These are phyloP conservation scores for Microtus pennsylvanicus DNA, from an alignment of 2,113 vertebrate genomes.

Conservation along the genomic window DNA sequence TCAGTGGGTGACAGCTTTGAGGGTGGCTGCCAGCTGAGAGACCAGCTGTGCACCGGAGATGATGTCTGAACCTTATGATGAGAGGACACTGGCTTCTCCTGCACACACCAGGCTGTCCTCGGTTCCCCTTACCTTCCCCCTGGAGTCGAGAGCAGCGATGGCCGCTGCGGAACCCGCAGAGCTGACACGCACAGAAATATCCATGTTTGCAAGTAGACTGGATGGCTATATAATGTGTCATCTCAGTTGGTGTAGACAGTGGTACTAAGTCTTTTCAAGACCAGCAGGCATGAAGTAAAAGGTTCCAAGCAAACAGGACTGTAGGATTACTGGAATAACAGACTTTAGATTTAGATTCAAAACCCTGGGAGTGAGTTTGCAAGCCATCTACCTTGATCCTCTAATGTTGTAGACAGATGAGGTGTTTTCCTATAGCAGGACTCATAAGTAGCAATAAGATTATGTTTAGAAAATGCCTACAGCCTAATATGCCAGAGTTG, in stretches of 20 bases:
- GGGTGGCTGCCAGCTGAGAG: constrained; percentile 74
- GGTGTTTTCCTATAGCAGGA: neutral
- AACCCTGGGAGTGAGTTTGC: neutral
- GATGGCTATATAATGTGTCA: fast-evolving
- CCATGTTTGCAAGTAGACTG: neutral
- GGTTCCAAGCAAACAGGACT: neutral
- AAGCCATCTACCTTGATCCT: neutral
- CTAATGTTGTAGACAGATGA: neutral
- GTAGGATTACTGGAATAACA: neutral
- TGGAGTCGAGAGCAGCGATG: neutral
- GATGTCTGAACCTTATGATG: constrained; percentile 61
- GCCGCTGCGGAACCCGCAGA: neutral
- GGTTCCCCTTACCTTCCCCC: constrained; percentile 38
- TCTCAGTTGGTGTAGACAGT: neutral
- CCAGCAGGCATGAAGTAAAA: neutral
- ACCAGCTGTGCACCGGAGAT: constrained; percentile 72
- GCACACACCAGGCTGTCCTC: constrained; percentile 62
- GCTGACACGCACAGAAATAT: neutral
- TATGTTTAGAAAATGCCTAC: neutral
- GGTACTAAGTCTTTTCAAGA: neutral
- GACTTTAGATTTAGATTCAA: neutral
- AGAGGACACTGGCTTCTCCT: constrained; percentile 29
- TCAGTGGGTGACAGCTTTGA: constrained; percentile 80
- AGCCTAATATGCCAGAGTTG: neutral
- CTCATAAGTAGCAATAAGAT: neutral